phyloP scores from a whole-genome alignment of 1,140 invertebrate genomes.

The Cydia amplana region DNA sequence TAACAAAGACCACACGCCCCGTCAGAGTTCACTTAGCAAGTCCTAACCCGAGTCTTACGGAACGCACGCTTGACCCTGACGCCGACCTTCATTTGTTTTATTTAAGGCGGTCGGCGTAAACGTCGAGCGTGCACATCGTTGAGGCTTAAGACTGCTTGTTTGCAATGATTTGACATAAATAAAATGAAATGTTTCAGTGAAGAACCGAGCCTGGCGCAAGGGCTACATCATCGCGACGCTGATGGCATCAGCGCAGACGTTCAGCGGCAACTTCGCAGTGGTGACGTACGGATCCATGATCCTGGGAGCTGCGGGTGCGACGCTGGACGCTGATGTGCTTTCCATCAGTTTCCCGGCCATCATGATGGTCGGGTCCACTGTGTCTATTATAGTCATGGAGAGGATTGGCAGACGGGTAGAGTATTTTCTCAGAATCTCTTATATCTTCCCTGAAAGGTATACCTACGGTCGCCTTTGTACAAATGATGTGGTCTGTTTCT shows the following conservation, averaged over 20 bases:
- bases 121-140: too few relatives aligned
- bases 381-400: constrained; percentile 49
- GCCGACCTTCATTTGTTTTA: too few relatives aligned
- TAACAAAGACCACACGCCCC: too few relatives aligned
- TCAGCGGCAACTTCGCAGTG: constrained; percentile 43
- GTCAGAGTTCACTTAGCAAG: too few relatives aligned
- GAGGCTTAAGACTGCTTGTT: too few relatives aligned
- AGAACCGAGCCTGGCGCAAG: constrained; percentile 41
- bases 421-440: not conserved
- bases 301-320: constrained; percentile 48
- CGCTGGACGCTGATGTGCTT: constrained; percentile 55
- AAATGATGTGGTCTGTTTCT: too few relatives aligned
- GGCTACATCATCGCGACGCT: constrained; percentile 44
- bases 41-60: too few relatives aligned
- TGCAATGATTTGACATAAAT: not conserved
- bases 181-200: constrained; percentile 39
- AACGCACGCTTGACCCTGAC: too few relatives aligned
- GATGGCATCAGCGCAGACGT: constrained; percentile 37
- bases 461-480: too few relatives aligned
- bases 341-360: constrained; percentile 54
- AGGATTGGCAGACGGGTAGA: constrained; percentile 57
- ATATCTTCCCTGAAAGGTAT: too few relatives aligned
- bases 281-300: constrained; percentile 48
- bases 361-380: constrained; percentile 52
- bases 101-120: too few relatives aligned